Evolutionary conservation across 2,113 vertebrate species (phyloP), one percentile per base, ranked within the genome.

Genomic region (Crotalus viridis): DNA sequence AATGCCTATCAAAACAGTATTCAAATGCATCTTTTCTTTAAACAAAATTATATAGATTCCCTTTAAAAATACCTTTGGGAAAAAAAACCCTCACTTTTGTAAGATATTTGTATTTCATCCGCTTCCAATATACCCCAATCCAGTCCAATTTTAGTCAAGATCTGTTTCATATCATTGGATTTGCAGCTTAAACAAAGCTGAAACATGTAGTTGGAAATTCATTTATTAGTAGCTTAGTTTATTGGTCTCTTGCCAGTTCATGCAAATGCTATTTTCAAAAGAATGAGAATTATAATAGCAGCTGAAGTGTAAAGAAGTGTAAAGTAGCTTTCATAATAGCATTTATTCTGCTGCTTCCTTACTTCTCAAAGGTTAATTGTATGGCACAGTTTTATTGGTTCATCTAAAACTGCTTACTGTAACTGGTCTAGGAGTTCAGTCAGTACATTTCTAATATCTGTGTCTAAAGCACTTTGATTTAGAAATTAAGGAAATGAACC

Each of bases 181-280:
- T 6, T 55, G 17, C 81, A 1, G 33, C 43, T 89, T 28, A 46
- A 5, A 46, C 1, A 91, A 2, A 26, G 1, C 33, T 64, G 55
- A 9, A 89, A 24, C 21, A 56, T 55, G 86, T 92, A 93, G 0
- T 46, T 85, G 88, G 22, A 51, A 52, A 69, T 69, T 28, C n/a
- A 64, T 22, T 17, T 69, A 90, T 46, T 88, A 5, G 94, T 74
- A 85, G 48, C 10, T 91, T 91, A 57, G 57, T 93, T 93, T 15
- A 91, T 28, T 26, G 43, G 1, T 28, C 12, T 57, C 55, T 59
- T 43, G 59, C 55, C 10, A 6, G 43, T 13, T 12, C 43, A 87
- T 61, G 52, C 26, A 51, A 57, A 10, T n/a, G 19, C 12, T 57
- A 28, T 69, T 54, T 89, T 92, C 28, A 92, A 64, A 88, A 64